Evolutionary conservation across 2,797 vertebrate species (phyloP), one percentile per base, ranked within the genome.

Genomic region (Caiman crocodilus): DNA sequence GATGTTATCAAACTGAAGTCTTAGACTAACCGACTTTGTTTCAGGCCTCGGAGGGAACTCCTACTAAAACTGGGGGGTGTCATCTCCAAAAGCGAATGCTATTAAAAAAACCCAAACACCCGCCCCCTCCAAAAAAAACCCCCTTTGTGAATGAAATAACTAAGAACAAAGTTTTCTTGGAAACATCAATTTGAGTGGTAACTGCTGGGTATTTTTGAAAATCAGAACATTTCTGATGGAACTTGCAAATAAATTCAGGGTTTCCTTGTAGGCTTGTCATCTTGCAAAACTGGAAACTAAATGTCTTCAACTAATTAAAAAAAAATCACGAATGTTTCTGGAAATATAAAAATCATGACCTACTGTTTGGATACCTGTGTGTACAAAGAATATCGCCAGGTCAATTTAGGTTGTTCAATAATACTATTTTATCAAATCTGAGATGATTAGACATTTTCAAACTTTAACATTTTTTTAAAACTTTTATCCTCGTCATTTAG

Each of bases 1-100:
- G 73, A 35, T 57, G 94, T 94, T 79, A 58, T 30, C 86, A 84
- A 75, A 92, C 93, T 94, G 87, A 97, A 93, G 89, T 92, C 74
- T 93, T 96, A 97, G 91, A 92, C 9, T 50, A 90, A 94, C 60
- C 79, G 74, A 82, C 82, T 77, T 32, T 0, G 78, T 90, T 96
- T 84, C 80, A 67, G 57, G 87, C 88, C 79, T 75, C 18, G 71
- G 77, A 78, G 86, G 86, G 76, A 79, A 61, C 58, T 79, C 87
- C 90, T 79, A 93, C 89, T 83, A 64, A 82, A 88, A 71, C 67
- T 18, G 83, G 92, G 67, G 93, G 76, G 84, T 67, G 23, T 86
- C 79, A 76, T 89, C 95, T 92, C 79, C 93, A 93, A 82, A 85
- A 84, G 81, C 88, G 25, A 81, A 94, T 86, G 94, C 93, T 50